Conservation (phyloP, 2,888 invertebrate genomes). For the Apocheima hispidaria region DNA sequence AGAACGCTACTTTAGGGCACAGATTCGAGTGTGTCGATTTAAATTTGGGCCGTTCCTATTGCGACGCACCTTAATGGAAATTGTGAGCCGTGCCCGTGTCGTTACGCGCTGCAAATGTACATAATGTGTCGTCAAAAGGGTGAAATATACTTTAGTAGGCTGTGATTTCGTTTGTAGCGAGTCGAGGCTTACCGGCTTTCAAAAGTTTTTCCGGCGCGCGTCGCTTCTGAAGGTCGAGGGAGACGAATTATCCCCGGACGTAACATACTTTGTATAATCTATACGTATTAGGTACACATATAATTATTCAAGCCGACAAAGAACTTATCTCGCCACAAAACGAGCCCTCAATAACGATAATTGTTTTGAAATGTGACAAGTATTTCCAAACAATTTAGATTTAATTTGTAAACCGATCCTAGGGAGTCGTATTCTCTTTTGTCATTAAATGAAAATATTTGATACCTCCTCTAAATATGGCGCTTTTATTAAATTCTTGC, state of each 20-base stretch:
- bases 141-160: constrained; percentile 83
- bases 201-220: constrained; percentile 75
- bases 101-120: constrained; percentile 84
- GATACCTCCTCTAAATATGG: constrained; percentile 67
- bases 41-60: constrained; percentile 71
- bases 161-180: constrained; percentile 78
- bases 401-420: constrained; percentile 42
- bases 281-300: too few relatives aligned
- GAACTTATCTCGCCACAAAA: constrained; percentile 9
- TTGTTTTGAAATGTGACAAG: constrained; percentile 13
- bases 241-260: constrained; percentile 48
- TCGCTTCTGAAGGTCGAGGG: constrained; percentile 62
- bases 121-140: constrained; percentile 86
- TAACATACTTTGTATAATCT: constrained; percentile 27
- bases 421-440: constrained; percentile 47
- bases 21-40: constrained; percentile 53
- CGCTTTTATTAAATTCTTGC: constrained; percentile 82
- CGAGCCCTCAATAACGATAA: constrained; percentile 9
- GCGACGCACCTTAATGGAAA: constrained; percentile 78
- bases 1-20: constrained; percentile 51
- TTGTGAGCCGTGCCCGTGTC: constrained; percentile 84
- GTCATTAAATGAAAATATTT: constrained; percentile 52
- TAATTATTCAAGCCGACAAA: constrained; percentile 14
- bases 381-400: constrained; percentile 10
- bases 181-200: constrained; percentile 71